These are phyloP conservation scores for Syngnathus acus DNA, from an alignment of 2,797 vertebrate species.

Conservation along the genomic window DNA sequence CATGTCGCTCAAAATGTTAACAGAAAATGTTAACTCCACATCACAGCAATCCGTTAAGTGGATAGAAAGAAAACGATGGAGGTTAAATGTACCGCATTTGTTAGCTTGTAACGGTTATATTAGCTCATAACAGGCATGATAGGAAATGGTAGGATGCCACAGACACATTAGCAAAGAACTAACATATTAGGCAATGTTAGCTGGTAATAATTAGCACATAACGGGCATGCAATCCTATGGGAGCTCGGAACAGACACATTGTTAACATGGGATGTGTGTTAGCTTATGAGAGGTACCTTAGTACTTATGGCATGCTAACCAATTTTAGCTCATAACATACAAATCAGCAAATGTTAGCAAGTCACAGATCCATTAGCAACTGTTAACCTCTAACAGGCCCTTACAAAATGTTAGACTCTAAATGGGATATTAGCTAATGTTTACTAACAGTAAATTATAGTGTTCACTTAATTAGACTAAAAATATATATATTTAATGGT, in stretches of 20 bases:
- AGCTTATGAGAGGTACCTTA: neutral
- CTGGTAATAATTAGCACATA: no score
- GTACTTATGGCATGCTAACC: no score
- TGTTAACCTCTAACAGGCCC: neutral
- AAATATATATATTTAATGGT: neutral
- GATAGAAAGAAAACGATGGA: neutral
- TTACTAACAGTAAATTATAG: neutral
- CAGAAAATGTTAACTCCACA: neutral
- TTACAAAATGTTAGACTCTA: no score
- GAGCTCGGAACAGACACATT: neutral
- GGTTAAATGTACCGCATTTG: neutral
- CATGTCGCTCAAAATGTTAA: neutral
- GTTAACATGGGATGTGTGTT: neutral
- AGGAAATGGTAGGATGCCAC: no score
- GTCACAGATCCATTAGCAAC: neutral
- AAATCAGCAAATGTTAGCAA: neutral
- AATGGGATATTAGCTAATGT: neutral
- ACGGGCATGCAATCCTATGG: no score
- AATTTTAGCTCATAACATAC: neutral
- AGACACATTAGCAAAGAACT: no score
- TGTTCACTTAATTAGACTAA: neutral
- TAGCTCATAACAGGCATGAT: neutral
- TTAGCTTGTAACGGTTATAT: neutral
- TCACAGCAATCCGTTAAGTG: neutral
- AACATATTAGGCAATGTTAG: no score